Evolutionary conservation across 2,888 invertebrate species (phyloP).

Genomic region (Baronia brevicornis): DNA sequence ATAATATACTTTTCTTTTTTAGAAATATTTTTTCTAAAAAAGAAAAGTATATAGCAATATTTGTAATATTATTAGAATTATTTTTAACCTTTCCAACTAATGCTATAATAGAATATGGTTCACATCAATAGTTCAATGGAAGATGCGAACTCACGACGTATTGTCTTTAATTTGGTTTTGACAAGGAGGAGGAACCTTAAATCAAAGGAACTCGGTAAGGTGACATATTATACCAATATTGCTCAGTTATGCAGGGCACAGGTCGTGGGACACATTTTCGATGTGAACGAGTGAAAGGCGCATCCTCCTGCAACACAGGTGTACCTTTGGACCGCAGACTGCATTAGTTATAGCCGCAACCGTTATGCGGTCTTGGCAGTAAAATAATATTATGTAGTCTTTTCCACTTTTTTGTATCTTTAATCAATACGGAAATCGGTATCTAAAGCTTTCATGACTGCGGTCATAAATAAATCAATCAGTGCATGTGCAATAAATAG

Average conservation of each 20-base stretch:
- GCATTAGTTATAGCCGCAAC: slow-evolving; percentile 25
- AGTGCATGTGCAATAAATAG: slow-evolving; percentile 9
- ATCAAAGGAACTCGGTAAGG: too few relatives aligned
- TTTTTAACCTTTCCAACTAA: too few relatives aligned
- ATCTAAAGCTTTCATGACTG: slow-evolving; percentile 1
- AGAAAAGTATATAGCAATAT: too few relatives aligned
- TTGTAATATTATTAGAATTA: too few relatives aligned
- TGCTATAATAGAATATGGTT: too few relatives aligned
- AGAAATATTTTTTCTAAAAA: too few relatives aligned
- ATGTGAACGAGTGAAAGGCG: slow-evolving; percentile 68
- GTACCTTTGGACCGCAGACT: slow-evolving; percentile 18
- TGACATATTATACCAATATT: slow-evolving; percentile 20
- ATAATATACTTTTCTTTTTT: too few relatives aligned
- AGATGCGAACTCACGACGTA: too few relatives aligned
- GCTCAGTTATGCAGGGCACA: slow-evolving; percentile 39
- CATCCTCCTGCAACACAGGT: slow-evolving; percentile 52
- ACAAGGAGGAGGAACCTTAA: too few relatives aligned
- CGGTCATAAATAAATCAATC: too few relatives aligned
- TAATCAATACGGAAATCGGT: slow-evolving; percentile 20
- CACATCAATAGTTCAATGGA: too few relatives aligned
- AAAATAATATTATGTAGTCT: slow-evolving; percentile 30
- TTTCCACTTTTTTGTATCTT: slow-evolving; percentile 20
- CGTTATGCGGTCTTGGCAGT: slow-evolving; percentile 29
- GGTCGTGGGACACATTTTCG: slow-evolving; percentile 66
- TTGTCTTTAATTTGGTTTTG: too few relatives aligned